A percentile compares a stretch with the other conserved stretches of the same genome.
Evolutionary conservation across 2,797 vertebrate species (phyloP).

Genomic region (Chelmon rostratus): DNA sequence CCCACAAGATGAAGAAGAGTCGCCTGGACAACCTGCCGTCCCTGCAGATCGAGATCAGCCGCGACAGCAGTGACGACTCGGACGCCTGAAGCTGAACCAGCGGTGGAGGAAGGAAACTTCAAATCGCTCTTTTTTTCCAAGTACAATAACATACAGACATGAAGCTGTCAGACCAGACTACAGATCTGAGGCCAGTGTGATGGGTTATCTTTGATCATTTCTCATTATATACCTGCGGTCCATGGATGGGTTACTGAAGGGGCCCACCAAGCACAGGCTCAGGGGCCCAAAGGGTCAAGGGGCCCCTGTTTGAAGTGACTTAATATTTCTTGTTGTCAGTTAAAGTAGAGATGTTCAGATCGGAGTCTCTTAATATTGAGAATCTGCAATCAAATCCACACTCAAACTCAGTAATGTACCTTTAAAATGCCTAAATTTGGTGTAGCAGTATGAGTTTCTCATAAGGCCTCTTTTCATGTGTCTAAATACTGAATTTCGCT

Average conservation of each 20-base stretch:
- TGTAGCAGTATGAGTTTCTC: too few species aligned
- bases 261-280: neutral
- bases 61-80: conserved; percentile 96
- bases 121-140: neutral
- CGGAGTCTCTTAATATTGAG: neutral
- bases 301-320: neutral
- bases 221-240: neutral
- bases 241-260: neutral
- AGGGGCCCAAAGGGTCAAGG: neutral
- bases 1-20: conserved; percentile 94
- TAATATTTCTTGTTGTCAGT: neutral
- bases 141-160: neutral
- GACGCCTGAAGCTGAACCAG: conserved; percentile 86
- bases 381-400: neutral
- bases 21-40: conserved; percentile 96
- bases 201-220: neutral
- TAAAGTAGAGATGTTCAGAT: neutral
- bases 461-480: too few species aligned
- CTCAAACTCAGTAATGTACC: too few species aligned
- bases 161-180: neutral
- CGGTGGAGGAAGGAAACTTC: neutral
- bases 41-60: conserved; percentile 98
- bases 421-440: too few species aligned
- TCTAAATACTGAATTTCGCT: too few species aligned
- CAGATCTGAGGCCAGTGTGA: conserved; percentile 20